Evolutionary conservation across 2,888 invertebrate genomes (phyloP).

Genomic region (Synanthedon andrenaeformis): DNA sequence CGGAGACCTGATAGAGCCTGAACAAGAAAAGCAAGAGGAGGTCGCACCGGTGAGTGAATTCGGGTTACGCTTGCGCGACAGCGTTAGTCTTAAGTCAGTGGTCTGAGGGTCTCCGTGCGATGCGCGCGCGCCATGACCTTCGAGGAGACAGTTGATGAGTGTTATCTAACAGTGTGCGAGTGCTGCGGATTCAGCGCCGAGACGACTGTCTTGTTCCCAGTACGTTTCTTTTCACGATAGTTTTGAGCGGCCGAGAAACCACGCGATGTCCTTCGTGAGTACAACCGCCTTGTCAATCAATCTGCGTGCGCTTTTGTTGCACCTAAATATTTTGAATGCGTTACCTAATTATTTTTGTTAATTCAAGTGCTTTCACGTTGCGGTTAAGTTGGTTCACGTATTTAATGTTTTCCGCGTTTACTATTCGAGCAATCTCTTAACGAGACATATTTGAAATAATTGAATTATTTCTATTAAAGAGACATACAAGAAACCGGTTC

Average conservation of each 20-base stretch:
- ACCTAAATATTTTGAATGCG: not conserved
- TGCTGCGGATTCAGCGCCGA: slow-evolving; percentile 68
- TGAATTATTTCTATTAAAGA: too few relatives aligned
- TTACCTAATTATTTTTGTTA: slow-evolving; percentile 13
- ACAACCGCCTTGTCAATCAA: slow-evolving; percentile 29
- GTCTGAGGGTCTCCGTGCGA: slow-evolving; percentile 40
- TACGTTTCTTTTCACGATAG: slow-evolving; percentile 65
- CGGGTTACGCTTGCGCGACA: slow-evolving; percentile 15
- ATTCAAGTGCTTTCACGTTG: slow-evolving; percentile 22
- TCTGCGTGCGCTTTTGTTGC: slow-evolving; percentile 34
- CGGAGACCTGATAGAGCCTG: slow-evolving; percentile 65
- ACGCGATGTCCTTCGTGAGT: slow-evolving; percentile 65
- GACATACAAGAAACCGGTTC: too few relatives aligned
- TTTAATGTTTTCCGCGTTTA: too few relatives aligned
- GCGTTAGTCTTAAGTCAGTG: slow-evolving; percentile 27
- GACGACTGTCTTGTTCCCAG: slow-evolving; percentile 59
- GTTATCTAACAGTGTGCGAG: slow-evolving; percentile 64
- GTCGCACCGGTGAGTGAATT: slow-evolving; percentile 8
- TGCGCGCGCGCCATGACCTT: slow-evolving; percentile 69
- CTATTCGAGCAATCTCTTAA: too few relatives aligned
- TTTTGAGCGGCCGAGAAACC: slow-evolving; percentile 44
- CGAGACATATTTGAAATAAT: too few relatives aligned
- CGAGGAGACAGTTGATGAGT: slow-evolving; percentile 60
- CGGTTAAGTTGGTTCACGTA: too few relatives aligned
- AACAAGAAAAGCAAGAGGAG: slow-evolving; percentile 27